Evolutionary conservation across 64 coral and sea anemone genomes (phyloP).

Genomic region (Montipora foliosa): DNA sequence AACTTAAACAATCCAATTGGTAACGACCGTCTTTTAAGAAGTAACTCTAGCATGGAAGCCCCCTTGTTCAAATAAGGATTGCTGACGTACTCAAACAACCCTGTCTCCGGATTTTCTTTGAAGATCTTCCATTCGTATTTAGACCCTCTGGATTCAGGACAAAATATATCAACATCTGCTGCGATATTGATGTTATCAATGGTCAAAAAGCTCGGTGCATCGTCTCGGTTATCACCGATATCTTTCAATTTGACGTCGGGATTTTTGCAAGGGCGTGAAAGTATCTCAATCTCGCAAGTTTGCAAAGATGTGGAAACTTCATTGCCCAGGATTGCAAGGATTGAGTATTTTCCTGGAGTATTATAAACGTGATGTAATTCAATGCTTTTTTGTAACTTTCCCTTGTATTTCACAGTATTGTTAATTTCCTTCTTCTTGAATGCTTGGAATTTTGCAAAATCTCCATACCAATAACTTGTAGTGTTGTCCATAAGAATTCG

Average conservation of each 20-base stretch:
- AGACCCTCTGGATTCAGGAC: constrained; percentile 66
- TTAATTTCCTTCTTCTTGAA: neutral
- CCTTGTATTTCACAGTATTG: neutral
- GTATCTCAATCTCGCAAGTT: constrained; percentile 59
- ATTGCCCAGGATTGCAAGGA: constrained; percentile 49
- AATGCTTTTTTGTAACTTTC: neutral
- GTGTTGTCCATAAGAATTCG: constrained; percentile 36
- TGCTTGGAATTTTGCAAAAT: neutral
- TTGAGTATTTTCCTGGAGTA: constrained; percentile 15
- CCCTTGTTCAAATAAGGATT: neutral
- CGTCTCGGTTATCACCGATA: neutral
- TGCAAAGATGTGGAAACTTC: constrained; percentile 30
- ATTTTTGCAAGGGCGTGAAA: constrained; percentile 48
- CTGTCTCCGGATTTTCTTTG: neutral
- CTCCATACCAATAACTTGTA: constrained; percentile 37
- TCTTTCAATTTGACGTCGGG: constrained; percentile 38
- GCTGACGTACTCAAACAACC: neutral
- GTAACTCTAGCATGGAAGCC: constrained; percentile 23
- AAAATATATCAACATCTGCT: constrained; percentile 44
- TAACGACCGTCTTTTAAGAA: constrained; percentile 34
- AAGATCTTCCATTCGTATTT: constrained; percentile 66
- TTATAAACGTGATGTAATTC: constrained; percentile 25
- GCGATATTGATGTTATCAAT: constrained; percentile 10
- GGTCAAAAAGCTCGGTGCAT: constrained; percentile 25
- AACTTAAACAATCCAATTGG: constrained; percentile 56